A percentile compares a stretch with the other conserved stretches of the same genome.
These are phyloP conservation scores for Danio tinwini DNA, from an alignment of 2,797 vertebrate species.

Conservation along the genomic window DNA sequence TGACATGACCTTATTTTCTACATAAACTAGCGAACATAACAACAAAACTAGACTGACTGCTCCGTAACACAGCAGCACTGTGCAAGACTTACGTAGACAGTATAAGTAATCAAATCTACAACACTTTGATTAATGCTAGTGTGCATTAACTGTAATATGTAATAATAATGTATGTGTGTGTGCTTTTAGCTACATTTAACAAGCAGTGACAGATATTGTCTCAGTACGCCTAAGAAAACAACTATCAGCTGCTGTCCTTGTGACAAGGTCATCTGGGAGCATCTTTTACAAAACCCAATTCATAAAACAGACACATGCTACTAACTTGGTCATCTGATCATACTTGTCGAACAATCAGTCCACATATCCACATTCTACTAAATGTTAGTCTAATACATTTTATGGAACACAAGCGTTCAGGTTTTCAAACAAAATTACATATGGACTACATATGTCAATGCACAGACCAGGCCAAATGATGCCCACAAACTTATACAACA, in stretches of 20 bases:
- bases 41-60: constrained; percentile 41
- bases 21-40: neutral
- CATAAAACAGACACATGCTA: constrained; percentile 66
- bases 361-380: constrained; percentile 4
- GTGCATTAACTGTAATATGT: neutral
- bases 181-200: neutral
- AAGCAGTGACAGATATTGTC: neutral
- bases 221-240: constrained; percentile 11
- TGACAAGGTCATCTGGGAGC: constrained; percentile 72
- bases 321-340: constrained; percentile 66
- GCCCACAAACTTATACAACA: neutral
- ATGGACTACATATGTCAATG: neutral
- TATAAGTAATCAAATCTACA: neutral
- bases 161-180: too few species aligned
- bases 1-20: constrained; percentile 28
- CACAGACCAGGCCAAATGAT: neutral
- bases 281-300: constrained; percentile 69
- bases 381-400: neutral
- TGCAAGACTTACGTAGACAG: neutral
- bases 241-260: constrained; percentile 51
- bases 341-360: constrained; percentile 46
- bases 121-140: neutral
- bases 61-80: neutral
- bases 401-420: neutral
- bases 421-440: neutral